A percentile compares a stretch with the other conserved stretches of the same genome.
These are phyloP conservation scores for Sebastes taczanowskii DNA, from an alignment of 2,797 vertebrate genomes.

Conservation along the genomic window DNA sequence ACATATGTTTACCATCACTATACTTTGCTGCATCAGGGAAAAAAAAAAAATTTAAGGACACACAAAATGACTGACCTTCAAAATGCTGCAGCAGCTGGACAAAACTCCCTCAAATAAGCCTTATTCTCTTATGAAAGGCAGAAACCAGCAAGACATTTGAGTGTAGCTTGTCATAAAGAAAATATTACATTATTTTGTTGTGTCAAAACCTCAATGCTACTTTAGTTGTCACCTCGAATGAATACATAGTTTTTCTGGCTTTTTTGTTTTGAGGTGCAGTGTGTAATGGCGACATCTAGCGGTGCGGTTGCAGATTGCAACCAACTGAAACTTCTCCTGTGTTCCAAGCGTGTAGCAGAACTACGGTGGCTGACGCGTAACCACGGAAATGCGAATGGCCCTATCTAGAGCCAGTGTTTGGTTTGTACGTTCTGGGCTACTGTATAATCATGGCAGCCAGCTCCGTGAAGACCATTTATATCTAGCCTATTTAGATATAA, in stretches of 20 bases:
- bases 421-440: too few species aligned
- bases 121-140: conserved; percentile 6
- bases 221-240: not conserved
- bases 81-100: conserved; percentile 49
- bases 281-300: too few species aligned
- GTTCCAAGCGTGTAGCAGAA: too few species aligned
- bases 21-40: conserved; percentile 66
- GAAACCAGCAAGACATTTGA: not conserved
- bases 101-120: conserved; percentile 23
- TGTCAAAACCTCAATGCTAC: not conserved
- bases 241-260: not conserved
- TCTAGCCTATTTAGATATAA: too few species aligned
- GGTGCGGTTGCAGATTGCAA: too few species aligned
- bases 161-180: not conserved
- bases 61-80: conserved; percentile 72
- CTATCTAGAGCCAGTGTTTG: too few species aligned
- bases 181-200: not conserved
- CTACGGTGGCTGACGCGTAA: too few species aligned
- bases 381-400: too few species aligned
- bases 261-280: too few species aligned
- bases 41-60: conserved; percentile 51
- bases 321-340: too few species aligned
- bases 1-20: conserved; percentile 70
- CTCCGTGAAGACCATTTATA: too few species aligned
- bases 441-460: too few species aligned